A percentile compares a stretch with the other conserved stretches of the same genome.
phyloP scores from a whole-genome alignment of 2,888 invertebrate species.

The Tromatobia lineatoria region DNA sequence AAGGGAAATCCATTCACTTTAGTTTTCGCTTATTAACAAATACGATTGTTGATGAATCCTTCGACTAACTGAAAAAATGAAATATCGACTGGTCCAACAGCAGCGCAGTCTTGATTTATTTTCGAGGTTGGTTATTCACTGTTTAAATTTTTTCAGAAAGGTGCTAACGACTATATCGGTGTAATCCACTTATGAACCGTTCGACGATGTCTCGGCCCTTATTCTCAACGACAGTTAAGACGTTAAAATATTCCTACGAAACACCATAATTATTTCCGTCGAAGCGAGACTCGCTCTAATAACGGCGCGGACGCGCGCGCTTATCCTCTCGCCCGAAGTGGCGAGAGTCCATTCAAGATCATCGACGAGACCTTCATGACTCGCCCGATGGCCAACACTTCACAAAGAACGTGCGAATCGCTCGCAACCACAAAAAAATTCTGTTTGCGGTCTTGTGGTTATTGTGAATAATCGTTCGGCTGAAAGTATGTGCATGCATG shows the following conservation, averaged over 20 bases:
- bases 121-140: not conserved
- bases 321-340: slow-evolving; percentile 41
- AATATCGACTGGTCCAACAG: no score
- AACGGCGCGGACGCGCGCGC: slow-evolving; percentile 17
- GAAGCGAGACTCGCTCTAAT: slow-evolving; percentile 53
- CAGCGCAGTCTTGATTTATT: no score
- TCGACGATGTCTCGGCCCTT: not conserved
- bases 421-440: slow-evolving; percentile 42
- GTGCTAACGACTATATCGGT: slow-evolving; percentile 16
- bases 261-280: slow-evolving; percentile 54
- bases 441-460: slow-evolving; percentile 48
- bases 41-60: no score
- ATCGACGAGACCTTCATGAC: slow-evolving; percentile 30
- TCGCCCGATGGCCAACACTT: slow-evolving; percentile 46
- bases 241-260: slow-evolving; percentile 57
- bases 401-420: slow-evolving; percentile 49
- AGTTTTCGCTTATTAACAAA: no score
- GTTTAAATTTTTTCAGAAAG: not conserved
- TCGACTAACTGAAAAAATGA: no score
- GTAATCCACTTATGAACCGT: slow-evolving; percentile 18
- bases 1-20: no score
- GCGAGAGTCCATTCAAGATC: slow-evolving; percentile 52
- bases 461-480: slow-evolving; percentile 57
- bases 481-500: not conserved
- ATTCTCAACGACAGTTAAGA: slow-evolving; percentile 62